These are phyloP conservation scores for Empidonax traillii DNA, from an alignment of 2,113 vertebrate species.

Conservation along the genomic window DNA sequence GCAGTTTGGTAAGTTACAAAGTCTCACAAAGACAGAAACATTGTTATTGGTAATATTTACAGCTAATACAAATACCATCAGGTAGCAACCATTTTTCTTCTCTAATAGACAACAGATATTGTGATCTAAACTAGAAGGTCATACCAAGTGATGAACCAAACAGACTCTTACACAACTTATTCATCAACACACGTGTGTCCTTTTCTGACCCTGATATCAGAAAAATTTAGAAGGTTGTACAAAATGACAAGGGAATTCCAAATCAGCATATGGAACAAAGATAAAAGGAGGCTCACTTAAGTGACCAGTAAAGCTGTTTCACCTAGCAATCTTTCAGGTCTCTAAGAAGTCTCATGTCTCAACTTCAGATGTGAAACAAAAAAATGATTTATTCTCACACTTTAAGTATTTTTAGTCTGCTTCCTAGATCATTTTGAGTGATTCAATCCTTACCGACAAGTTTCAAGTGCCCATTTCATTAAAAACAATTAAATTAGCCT, in stretches of 20 bases:
- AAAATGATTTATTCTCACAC: background rate
- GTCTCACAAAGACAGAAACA: background rate
- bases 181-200: accelerated
- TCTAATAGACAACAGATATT: background rate
- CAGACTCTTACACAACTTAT: background rate
- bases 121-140: background rate
- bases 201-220: background rate
- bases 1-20: background rate
- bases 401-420: background rate
- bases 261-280: background rate
- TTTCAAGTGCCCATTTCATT: background rate
- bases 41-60: background rate
- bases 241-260: background rate
- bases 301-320: background rate
- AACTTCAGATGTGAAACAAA: background rate
- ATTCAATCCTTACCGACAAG: background rate
- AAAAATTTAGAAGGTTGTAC: background rate
- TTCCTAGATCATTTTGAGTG: background rate
- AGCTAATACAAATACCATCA: background rate
- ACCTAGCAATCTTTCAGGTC: background rate
- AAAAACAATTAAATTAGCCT: background rate
- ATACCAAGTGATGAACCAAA: background rate
- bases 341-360: background rate
- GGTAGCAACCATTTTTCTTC: background rate
- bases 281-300: background rate